These are phyloP conservation scores for Lithobates sylvaticus DNA, from an alignment of 2,797 vertebrate species.

Conservation along the genomic window DNA sequence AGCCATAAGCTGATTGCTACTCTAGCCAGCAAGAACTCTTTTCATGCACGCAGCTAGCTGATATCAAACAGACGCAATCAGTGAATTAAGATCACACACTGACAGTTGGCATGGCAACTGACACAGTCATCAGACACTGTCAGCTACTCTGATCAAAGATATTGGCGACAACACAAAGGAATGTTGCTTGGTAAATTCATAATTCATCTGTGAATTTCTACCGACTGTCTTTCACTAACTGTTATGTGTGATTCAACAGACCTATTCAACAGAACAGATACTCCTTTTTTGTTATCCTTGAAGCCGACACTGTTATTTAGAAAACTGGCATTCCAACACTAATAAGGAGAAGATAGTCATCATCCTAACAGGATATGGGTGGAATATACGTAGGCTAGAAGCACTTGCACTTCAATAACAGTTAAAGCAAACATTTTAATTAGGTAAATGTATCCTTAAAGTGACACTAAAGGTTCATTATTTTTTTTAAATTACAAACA, in stretches of 20 bases:
- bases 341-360: no score
- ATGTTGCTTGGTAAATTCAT: neutral
- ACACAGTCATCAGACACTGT: slow-evolving; percentile 4
- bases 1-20: neutral
- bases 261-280: neutral
- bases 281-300: neutral
- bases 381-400: no score
- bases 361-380: no score
- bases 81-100: slow-evolving; percentile 4
- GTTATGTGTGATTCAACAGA: neutral
- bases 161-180: neutral
- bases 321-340: no score
- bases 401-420: no score
- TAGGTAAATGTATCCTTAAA: no score
- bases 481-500: no score
- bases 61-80: neutral
- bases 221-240: neutral
- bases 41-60: neutral
- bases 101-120: neutral
- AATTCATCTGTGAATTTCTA: neutral
- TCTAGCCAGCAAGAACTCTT: neutral
- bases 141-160: slow-evolving; percentile 1
- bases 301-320: neutral
- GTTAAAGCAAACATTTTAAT: no score
- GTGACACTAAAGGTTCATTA: no score